Percentiles rank a stretch among this genome's conserved stretches.
phyloP scores from a whole-genome alignment of 23 tunicate genomes.

The Halocynthia aurantium region DNA sequence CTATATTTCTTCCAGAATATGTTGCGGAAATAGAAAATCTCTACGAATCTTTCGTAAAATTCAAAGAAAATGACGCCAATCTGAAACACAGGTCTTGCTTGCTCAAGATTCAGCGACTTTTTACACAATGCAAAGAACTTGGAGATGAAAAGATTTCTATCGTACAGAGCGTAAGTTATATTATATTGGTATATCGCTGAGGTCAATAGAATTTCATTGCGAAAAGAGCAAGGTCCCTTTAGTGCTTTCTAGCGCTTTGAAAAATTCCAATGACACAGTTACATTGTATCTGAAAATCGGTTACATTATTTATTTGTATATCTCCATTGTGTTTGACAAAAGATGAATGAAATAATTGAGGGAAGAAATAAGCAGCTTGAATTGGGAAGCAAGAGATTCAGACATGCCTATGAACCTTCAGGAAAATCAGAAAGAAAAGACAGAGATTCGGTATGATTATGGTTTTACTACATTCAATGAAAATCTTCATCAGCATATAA shows the following conservation, averaged over 20 bases:
- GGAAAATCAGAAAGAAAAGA: conserved; percentile 15
- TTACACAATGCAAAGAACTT: conserved; percentile 59
- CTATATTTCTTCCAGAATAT: conserved; percentile 21
- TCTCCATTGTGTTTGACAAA: background rate
- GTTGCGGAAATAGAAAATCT: conserved; percentile 61
- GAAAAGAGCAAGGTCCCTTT: no score
- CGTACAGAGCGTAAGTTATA: conserved; percentile 46
- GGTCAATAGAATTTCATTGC: no score
- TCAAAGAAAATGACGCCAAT: conserved; percentile 15
- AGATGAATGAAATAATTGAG: conserved; percentile 69
- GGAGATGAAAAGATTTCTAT: conserved; percentile 91
- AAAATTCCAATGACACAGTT: no score
- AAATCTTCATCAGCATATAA: no score
- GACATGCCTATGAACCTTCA: conserved; percentile 40
- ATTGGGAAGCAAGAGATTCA: conserved; percentile 50
- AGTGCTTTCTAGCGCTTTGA: no score
- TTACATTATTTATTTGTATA: background rate
- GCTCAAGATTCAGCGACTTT: conserved; percentile 47
- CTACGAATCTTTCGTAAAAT: conserved; percentile 42
- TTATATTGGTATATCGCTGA: background rate
- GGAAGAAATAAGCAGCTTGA: conserved; percentile 60
- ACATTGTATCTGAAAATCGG: background rate
- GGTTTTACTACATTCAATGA: no score
- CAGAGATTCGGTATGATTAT: background rate
- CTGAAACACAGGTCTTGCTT: conserved; percentile 23